Conservation (phyloP, 1,140 invertebrate genomes). For the Palaemon carinicauda region DNA sequence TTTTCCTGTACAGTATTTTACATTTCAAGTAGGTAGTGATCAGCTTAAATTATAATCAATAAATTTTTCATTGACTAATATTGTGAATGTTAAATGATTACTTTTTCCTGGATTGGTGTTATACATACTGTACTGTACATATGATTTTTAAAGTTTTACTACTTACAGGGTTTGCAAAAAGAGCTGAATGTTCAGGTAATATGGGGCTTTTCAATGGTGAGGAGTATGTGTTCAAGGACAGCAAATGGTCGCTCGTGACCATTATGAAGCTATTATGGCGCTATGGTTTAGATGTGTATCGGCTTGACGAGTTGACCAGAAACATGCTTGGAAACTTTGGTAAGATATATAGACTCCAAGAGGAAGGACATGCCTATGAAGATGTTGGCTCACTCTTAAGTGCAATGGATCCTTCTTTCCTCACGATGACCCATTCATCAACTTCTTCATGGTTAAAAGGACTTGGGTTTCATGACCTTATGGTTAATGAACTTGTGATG, state of each 20-base stretch:
- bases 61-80: no score
- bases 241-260: not conserved
- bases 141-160: no score
- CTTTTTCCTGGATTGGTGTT: not conserved
- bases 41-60: no score
- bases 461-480: conserved; percentile 65
- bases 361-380: conserved; percentile 67
- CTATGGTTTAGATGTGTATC: not conserved
- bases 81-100: no score
- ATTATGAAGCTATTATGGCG: not conserved
- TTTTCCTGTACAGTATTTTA: not conserved
- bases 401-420: conserved; percentile 69
- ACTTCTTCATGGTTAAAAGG: conserved; percentile 65
- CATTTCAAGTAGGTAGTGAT: no score
- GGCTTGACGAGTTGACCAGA: conserved; percentile 62
- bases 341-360: conserved; percentile 71
- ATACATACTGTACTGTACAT: no score
- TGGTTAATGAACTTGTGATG: conserved; percentile 71
- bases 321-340: conserved; percentile 65
- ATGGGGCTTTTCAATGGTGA: not conserved
- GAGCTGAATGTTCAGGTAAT: not conserved
- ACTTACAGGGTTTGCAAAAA: not conserved
- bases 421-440: conserved; percentile 66
- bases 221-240: not conserved
- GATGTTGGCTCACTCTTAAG: conserved; percentile 68